Evolutionary conservation across 2,113 vertebrate genomes (phyloP), one percentile per base, ranked within the genome.

Genomic region (Caranx ignobilis): DNA sequence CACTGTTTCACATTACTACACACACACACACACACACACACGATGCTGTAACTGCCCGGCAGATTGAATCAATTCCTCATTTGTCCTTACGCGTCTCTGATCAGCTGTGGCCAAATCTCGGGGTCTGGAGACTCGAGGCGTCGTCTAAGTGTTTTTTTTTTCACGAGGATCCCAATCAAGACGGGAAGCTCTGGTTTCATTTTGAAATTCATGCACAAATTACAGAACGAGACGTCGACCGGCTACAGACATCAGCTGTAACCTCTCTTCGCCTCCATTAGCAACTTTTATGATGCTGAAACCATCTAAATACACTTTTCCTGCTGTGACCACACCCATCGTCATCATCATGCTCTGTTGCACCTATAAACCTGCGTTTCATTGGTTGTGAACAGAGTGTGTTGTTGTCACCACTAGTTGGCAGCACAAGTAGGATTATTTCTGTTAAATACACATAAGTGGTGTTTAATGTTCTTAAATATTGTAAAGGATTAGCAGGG

Each of bases 1-100:
- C 50, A 5, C 57, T 11, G 10, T 18, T 50, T 80, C 70, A 65
- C 0, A 11, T 55, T 35, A 31, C 13, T 50, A 56, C 7, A 16
- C 26, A 19, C 69, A 70, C 60, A 75, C 43, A 81, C 52, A 81
- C 72, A 41, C 56, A 73, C 54, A 43, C 37, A 57, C 26, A 48
- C 8, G 18, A 1, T 31, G 10, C 32, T 66, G 11, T 55, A 68
- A 78, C 18, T 41, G 57, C 61, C 60, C 6, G 0, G 19, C 60
- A 83, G 52, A 77, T 47, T 6, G 4, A 68, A 65, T 75, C 67
- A 48, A 54, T 81, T 60, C 47, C 32, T 70, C 48, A 71, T 82
- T 76, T 73, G 68, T 63, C 69, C 55, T 52, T 31, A 2, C 41
- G 61, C 64, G 69, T 63, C 71, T 62, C 47, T 60, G 50, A 82